phyloP scores from a whole-genome alignment of 2,888 invertebrate genomes.

The Drosophila paranaensis region DNA sequence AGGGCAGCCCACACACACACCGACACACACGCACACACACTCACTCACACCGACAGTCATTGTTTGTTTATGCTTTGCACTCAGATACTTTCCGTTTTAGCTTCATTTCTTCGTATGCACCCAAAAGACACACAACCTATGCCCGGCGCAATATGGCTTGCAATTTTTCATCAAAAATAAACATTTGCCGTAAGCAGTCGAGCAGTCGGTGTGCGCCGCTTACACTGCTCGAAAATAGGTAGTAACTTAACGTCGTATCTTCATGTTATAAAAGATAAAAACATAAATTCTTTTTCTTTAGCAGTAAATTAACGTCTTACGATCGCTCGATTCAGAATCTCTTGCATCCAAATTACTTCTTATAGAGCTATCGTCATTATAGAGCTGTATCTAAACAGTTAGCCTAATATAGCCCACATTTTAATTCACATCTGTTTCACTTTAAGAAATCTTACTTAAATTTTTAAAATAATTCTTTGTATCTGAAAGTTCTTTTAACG shows the following conservation, averaged over 20 bases:
- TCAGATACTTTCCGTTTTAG: constrained; percentile 18
- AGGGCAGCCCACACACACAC: constrained; percentile 33
- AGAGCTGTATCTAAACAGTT: too few relatives aligned
- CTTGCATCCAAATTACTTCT: too few relatives aligned
- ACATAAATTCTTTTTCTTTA: too few relatives aligned
- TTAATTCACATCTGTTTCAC: not conserved
- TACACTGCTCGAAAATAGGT: constrained; percentile 19
- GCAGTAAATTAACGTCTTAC: too few relatives aligned
- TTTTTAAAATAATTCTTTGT: not conserved
- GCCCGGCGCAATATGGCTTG: constrained; percentile 30
- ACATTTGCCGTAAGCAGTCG: constrained; percentile 15
- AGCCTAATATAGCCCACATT: too few relatives aligned
- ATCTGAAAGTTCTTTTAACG: not conserved
- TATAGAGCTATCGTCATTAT: too few relatives aligned
- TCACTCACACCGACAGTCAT: not conserved
- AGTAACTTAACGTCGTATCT: not conserved
- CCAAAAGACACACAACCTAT: constrained; percentile 27
- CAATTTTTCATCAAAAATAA: constrained; percentile 35
- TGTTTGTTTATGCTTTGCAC: constrained; percentile 40
- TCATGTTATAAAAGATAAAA: not conserved
- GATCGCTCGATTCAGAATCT: too few relatives aligned
- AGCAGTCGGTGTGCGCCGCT: constrained; percentile 4
- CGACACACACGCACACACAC: not conserved
- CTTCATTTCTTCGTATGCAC: constrained; percentile 34
- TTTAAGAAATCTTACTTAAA: not conserved